phyloP scores from a whole-genome alignment of 2,797 vertebrate species.

The Anguilla marmorata region DNA sequence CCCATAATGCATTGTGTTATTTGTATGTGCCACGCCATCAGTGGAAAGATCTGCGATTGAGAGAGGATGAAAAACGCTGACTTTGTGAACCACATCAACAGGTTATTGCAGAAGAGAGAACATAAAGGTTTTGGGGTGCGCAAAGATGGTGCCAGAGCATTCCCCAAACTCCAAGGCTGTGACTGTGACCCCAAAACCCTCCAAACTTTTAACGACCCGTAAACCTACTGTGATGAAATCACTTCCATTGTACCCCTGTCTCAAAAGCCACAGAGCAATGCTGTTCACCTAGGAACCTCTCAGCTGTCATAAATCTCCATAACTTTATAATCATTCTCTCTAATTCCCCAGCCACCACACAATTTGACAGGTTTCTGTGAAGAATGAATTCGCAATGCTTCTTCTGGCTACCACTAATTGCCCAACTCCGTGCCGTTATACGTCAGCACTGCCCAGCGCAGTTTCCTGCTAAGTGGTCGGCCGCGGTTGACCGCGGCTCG shows the following conservation, averaged over 20 bases:
- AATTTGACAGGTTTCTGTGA: constrained; percentile 17
- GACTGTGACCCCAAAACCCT: neutral
- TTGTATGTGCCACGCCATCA: neutral
- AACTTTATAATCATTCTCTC: neutral
- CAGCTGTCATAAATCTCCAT: neutral
- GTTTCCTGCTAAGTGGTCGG: constrained; percentile 39
- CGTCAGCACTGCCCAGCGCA: constrained; percentile 54
- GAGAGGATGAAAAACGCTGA: neutral
- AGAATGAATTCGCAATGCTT: constrained; percentile 44
- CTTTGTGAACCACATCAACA: neutral
- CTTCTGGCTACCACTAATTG: constrained; percentile 45
- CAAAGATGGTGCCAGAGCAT: neutral
- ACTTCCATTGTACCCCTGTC: neutral
- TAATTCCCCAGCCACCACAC: constrained; percentile 46
- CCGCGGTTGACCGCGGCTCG: neutral
- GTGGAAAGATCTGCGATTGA: neutral
- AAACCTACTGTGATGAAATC: neutral
- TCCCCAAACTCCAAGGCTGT: neutral
- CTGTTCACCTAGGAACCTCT: neutral
- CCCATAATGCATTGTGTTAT: neutral
- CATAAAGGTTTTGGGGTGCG: neutral
- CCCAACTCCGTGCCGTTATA: constrained; percentile 47
- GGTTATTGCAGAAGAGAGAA: constrained; percentile 5
- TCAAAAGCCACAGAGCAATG: neutral
- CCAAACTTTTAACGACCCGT: neutral